Conservation (phyloP, 1,140 invertebrate genomes). For the Euglossa dilemma region DNA sequence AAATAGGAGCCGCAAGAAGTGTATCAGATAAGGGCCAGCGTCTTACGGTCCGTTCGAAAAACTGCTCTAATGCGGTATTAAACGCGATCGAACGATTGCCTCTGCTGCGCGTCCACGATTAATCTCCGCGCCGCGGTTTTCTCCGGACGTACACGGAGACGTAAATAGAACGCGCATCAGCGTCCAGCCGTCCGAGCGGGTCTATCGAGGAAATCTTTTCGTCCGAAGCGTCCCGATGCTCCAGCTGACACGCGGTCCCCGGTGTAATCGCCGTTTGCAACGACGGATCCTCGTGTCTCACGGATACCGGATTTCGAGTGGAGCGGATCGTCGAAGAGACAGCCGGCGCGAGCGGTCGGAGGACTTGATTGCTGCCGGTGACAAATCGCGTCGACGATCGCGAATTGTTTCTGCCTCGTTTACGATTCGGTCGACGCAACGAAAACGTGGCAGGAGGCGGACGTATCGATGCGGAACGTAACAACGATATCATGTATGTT, state of each 20-base stretch:
- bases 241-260: not conserved
- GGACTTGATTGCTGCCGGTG: not conserved
- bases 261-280: slow-evolving; percentile 18
- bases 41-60: slow-evolving; percentile 29
- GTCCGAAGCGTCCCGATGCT: not conserved
- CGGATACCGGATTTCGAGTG: not conserved
- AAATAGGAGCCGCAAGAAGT: slow-evolving; percentile 37
- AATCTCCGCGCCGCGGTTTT: slow-evolving; percentile 47
- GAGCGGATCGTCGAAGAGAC: no score
- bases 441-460: not conserved
- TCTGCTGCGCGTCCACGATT: slow-evolving; percentile 26
- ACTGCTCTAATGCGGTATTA: slow-evolving; percentile 44
- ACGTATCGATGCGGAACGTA: slow-evolving; percentile 45
- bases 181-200: not conserved
- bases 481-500: slow-evolving; percentile 45
- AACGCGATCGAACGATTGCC: slow-evolving; percentile 28
- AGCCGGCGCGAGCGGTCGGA: not conserved
- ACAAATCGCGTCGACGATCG: slow-evolving; percentile 26
- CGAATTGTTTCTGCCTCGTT: not conserved
- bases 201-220: slow-evolving; percentile 52
- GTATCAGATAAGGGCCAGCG: slow-evolving; percentile 36
- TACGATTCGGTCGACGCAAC: not conserved
- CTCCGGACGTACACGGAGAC: not conserved
- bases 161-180: slow-evolving; percentile 44
- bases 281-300: slow-evolving; percentile 20